Conservation (phyloP, 1,140 invertebrate genomes). For the Camponotus pennsylvanicus region DNA sequence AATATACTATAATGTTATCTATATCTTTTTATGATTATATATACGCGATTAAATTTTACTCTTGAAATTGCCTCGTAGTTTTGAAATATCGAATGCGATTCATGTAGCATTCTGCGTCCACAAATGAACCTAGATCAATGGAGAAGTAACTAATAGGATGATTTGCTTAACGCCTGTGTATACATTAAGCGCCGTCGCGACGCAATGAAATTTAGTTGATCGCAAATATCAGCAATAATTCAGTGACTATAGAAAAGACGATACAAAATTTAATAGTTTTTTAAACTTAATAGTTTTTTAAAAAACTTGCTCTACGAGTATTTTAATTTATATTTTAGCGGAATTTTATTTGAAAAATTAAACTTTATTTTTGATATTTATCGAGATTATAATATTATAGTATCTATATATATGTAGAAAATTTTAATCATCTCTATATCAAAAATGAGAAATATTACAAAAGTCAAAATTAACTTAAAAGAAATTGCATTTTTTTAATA, state of each 20-base stretch:
- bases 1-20: neutral
- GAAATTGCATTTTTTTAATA: neutral
- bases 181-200: conserved; percentile 23
- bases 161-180: conserved; percentile 52
- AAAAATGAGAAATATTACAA: neutral
- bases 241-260: neutral
- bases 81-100: conserved; percentile 25
- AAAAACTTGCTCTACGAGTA: neutral
- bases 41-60: neutral
- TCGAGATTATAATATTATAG: neutral
- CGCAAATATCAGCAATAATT: conserved; percentile 8
- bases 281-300: neutral
- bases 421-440: neutral
- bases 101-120: conserved; percentile 16
- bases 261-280: neutral
- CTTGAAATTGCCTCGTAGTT: neutral
- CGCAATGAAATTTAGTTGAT: conserved; percentile 52
- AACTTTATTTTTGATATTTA: neutral
- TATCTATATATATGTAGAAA: neutral
- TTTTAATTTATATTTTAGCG: neutral
- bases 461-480: neutral
- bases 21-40: conserved; percentile 31
- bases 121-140: conserved; percentile 59
- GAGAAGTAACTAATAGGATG: conserved; percentile 53
- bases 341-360: neutral